Percentiles rank a stretch among this genome's conserved stretches.
These are phyloP conservation scores for Oriolus oriolus DNA, from an alignment of 2,113 vertebrate genomes.

Conservation along the genomic window DNA sequence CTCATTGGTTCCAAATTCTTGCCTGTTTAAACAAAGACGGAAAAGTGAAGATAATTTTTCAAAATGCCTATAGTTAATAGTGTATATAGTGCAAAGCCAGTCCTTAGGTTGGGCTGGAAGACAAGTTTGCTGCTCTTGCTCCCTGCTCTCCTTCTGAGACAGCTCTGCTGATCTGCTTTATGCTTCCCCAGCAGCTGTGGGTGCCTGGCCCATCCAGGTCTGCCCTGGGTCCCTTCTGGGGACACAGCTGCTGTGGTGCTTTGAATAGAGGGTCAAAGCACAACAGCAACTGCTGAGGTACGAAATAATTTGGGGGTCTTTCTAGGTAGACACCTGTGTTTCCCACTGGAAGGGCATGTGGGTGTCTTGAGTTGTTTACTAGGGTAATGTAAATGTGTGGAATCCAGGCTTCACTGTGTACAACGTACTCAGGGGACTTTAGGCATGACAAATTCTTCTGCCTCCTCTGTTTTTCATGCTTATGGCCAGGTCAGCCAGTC, in stretches of 20 bases:
- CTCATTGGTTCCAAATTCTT: background rate
- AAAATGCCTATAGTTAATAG: rapidly evolving
- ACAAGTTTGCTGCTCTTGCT: background rate
- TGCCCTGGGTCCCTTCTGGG: rapidly evolving
- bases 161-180: rapidly evolving
- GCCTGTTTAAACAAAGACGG: background rate
- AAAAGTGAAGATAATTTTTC: background rate
- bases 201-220: too few relatives aligned
- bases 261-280: background rate
- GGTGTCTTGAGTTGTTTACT: background rate
- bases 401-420: background rate
- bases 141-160: background rate
- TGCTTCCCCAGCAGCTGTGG: background rate
- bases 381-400: background rate
- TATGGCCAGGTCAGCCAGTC: background rate
- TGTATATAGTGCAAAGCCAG: background rate
- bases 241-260: background rate
- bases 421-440: background rate
- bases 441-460: background rate
- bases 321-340: background rate
- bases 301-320: rapidly evolving
- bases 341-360: background rate
- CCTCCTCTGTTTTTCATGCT: background rate
- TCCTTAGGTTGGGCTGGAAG: background rate
- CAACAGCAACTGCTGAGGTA: background rate